Percentiles rank a stretch among this genome's conserved stretches.
Evolutionary conservation across 2,888 invertebrate genomes (phyloP).

Genomic region (Xestia rhomboidea): DNA sequence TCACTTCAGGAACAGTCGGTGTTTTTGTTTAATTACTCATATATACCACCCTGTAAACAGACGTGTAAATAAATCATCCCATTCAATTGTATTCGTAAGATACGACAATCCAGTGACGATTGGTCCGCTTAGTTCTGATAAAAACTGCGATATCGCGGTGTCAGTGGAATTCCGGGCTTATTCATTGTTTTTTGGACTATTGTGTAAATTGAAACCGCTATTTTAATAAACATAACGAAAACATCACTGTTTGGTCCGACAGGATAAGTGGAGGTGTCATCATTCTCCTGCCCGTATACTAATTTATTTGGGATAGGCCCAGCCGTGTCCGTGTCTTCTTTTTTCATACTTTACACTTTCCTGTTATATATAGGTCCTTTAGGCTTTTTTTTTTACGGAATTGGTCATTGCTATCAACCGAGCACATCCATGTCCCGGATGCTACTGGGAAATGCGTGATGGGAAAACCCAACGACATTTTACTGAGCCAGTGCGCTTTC

Average conservation of each 20-base stretch:
- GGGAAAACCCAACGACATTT: neutral
- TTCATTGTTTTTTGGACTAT: slow-evolving; percentile 52
- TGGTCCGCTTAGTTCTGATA: slow-evolving; percentile 48
- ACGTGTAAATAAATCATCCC: slow-evolving; percentile 49
- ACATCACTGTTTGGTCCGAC: neutral
- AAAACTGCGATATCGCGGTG: slow-evolving; percentile 49
- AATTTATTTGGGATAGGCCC: neutral
- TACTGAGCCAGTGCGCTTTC: neutral
- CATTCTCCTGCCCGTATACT: too few species aligned
- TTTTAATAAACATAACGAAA: neutral
- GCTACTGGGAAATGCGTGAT: neutral
- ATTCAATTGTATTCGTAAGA: slow-evolving; percentile 40
- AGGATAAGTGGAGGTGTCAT: neutral
- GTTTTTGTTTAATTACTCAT: slow-evolving; percentile 22
- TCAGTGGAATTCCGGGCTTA: slow-evolving; percentile 52
- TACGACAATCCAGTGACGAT: slow-evolving; percentile 37
- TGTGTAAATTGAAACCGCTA: slow-evolving; percentile 28
- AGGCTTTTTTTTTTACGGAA: neutral
- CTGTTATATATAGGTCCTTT: neutral
- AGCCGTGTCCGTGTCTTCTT: neutral
- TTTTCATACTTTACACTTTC: neutral
- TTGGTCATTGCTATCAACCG: neutral
- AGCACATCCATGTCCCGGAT: neutral
- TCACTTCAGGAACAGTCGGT: slow-evolving; percentile 16
- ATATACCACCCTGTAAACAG: slow-evolving; percentile 27